Evolutionary conservation across 2,888 invertebrate genomes (phyloP), one percentile per base, ranked within the genome.

Genomic region (Rhingia campestris): DNA sequence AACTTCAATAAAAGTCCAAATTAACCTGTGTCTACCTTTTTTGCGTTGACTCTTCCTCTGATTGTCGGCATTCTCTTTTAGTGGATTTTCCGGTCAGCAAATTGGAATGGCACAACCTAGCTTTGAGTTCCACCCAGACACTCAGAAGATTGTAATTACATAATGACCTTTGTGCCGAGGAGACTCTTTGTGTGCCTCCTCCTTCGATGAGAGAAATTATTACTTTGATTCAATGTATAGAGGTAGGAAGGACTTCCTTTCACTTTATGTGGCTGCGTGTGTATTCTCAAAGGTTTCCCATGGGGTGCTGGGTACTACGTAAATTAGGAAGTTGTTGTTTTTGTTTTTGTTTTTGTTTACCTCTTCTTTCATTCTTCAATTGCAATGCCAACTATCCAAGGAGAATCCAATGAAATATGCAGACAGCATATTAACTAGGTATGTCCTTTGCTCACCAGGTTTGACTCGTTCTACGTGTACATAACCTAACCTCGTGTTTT

Each of bases 81-180:
- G 22, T 45, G 61, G 72, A 67, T 37, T 73, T 81, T 63, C 76
- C 81, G 79, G 79, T 84, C 82, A 79, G 64, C 58, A 66, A 69
- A 69, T 77, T 74, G 43, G 63, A 74, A 81, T 69, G 45, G 37
- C 35, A 22, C 22, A 77, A 49, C 39, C 47, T 33, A 14, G 43
- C 72, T 61, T 33, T 67, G 54, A 63, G 72, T 41, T 51, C 37
- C 39, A 33, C 39, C 63, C 49, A 53, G 73, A 73, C 47, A 56
- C 63, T 63, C 67, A 43, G 63, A 64, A 67, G 61, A 63, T 63
- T 63, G 45, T 77, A 69, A 82, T 73, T 77, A 73, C 47, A 63
- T 76, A 82, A 82, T 67, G 77, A 82, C 77, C 82, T 69, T 67
- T 73, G 82, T 35, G 73, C 63, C 32, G 43, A 53, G 51, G 51